Evolutionary conservation across 2,113 vertebrate genomes (phyloP).

Genomic region (Tauraco erythrolophus): DNA sequence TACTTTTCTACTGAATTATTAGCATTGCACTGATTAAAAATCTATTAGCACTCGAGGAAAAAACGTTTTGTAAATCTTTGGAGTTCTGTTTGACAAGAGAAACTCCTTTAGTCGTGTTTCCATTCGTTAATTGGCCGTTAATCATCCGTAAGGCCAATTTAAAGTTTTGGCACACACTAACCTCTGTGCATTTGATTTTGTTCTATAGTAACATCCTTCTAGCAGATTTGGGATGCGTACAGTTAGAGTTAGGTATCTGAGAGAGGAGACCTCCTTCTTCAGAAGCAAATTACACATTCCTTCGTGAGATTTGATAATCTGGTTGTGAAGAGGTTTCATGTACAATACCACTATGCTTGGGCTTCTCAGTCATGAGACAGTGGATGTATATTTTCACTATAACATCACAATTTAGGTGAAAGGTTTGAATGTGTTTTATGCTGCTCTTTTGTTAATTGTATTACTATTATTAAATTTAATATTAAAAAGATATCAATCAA

Average conservation of each 20-base stretch:
- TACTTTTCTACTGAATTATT: not conserved
- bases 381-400: not conserved
- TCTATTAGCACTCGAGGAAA: not conserved
- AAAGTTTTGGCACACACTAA: not conserved
- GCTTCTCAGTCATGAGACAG: not conserved
- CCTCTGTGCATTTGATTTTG: not conserved
- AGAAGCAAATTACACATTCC: not conserved
- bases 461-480: not conserved
- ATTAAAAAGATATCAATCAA: not conserved
- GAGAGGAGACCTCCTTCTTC: not conserved
- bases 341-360: not conserved
- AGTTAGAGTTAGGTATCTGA: not conserved
- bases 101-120: not conserved
- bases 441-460: not conserved
- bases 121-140: not conserved
- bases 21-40: not conserved
- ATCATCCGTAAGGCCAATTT: not conserved
- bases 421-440: not conserved
- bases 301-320: not conserved
- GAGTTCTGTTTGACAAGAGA: not conserved
- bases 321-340: not conserved
- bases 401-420: not conserved
- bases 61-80: not conserved
- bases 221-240: not conserved
- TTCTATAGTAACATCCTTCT: not conserved